phyloP scores from a whole-genome alignment of 1,140 invertebrate genomes.

The Bombus balteatus region DNA sequence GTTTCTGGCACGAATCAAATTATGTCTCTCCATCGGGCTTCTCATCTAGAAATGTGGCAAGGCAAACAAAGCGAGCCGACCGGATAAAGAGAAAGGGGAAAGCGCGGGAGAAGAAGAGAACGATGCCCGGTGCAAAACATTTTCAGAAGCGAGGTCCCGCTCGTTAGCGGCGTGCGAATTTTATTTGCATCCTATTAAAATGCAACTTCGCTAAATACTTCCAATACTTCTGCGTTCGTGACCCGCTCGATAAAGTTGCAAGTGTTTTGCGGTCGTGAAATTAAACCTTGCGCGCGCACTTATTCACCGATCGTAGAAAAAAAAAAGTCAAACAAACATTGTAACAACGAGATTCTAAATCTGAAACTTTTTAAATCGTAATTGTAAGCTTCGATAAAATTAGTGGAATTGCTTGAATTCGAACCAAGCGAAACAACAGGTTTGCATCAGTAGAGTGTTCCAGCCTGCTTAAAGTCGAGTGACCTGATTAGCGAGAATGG shows the following conservation, averaged over 20 bases:
- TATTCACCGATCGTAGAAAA: not conserved
- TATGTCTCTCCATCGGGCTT: not conserved
- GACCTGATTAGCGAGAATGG: no score
- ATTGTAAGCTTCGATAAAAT: no score
- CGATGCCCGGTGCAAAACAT: conserved; percentile 7
- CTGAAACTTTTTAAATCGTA: not conserved
- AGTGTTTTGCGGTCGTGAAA: conserved; percentile 3
- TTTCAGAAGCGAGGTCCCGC: conserved; percentile 12
- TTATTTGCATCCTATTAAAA: conserved; percentile 54
- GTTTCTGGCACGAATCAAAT: conserved; percentile 6
- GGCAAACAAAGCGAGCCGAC: not conserved
- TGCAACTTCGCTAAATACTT: conserved; percentile 41
- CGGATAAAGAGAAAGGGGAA: not conserved
- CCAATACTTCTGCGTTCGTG: conserved; percentile 13
- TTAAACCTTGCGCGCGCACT: not conserved
- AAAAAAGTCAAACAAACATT: not conserved
- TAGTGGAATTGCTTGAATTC: no score
- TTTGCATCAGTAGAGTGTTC: no score
- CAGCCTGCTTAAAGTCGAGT: no score
- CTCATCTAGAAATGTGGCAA: not conserved
- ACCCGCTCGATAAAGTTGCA: conserved; percentile 25
- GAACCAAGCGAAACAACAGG: no score
- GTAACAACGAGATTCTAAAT: not conserved
- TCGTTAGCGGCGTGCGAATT: conserved; percentile 24
- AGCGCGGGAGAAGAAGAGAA: not conserved